Conservation (phyloP, 37 sponge, comb jelly and placozoan genomes). For the Tethya wilhelma region DNA sequence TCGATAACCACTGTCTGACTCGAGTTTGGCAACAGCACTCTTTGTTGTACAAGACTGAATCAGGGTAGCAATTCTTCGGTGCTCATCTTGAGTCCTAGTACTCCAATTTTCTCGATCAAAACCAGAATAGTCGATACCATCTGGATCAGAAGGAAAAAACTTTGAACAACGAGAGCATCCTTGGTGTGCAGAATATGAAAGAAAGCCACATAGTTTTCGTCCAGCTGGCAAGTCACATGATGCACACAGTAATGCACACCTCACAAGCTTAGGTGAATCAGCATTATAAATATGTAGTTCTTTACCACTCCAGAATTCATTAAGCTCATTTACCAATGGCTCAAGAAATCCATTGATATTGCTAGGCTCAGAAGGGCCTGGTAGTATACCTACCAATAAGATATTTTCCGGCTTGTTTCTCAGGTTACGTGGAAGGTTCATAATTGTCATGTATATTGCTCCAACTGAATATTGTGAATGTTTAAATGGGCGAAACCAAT, state of each 20-base stretch:
- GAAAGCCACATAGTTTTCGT: slow-evolving; percentile 53
- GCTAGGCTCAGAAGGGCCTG: slow-evolving; percentile 55
- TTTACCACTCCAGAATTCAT: slow-evolving; percentile 30
- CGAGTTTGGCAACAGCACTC: slow-evolving; percentile 1
- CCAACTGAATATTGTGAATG: slow-evolving; percentile 54
- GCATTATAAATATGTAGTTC: background rate
- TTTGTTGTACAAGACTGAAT: slow-evolving; percentile 1
- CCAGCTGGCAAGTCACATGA: slow-evolving; percentile 52
- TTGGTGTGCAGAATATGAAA: slow-evolving; percentile 6
- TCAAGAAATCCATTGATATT: slow-evolving; percentile 34
- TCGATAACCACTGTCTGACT: slow-evolving; percentile 22
- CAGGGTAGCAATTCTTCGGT: background rate
- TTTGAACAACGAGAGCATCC: slow-evolving; percentile 70
- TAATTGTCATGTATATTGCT: slow-evolving; percentile 45
- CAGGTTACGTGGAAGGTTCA: slow-evolving; percentile 44
- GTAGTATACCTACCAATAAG: slow-evolving; percentile 46
- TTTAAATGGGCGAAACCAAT: slow-evolving; percentile 63
- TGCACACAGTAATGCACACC: slow-evolving; percentile 29
- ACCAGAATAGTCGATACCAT: slow-evolving; percentile 37
- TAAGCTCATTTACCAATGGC: slow-evolving; percentile 41
- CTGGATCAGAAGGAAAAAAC: slow-evolving; percentile 14
- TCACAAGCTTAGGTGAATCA: background rate
- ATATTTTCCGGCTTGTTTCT: slow-evolving; percentile 43
- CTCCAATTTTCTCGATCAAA: slow-evolving; percentile 50
- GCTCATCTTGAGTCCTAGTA: background rate